A percentile compares a stretch with the other conserved stretches of the same genome.
Conservation (phyloP, 2,888 invertebrate genomes). For the Timema cristinae region DNA sequence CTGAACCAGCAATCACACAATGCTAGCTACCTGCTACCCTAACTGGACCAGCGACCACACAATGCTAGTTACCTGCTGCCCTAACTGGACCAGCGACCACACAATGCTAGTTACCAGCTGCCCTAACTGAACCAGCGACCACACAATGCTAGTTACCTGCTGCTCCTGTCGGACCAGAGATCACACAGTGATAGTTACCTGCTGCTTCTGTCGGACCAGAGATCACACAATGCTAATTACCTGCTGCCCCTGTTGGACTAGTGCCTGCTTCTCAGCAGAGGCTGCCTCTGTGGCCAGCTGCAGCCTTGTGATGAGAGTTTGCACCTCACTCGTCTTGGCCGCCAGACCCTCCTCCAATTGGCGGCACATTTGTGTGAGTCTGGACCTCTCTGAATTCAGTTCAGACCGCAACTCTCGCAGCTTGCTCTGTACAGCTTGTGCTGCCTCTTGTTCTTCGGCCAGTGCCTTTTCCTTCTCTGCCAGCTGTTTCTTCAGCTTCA, state of each 20-base stretch:
- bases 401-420: conserved; percentile 71
- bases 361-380: conserved; percentile 51
- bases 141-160: too few relatives aligned
- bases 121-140: too few relatives aligned
- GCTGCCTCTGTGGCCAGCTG: conserved; percentile 55
- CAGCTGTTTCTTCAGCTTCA: conserved; percentile 81
- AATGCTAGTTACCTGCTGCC: too few relatives aligned
- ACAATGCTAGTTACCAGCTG: too few relatives aligned
- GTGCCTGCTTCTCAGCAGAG: conserved; percentile 57
- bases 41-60: too few relatives aligned
- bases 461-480: conserved; percentile 80
- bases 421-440: conserved; percentile 70
- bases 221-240: too few relatives aligned
- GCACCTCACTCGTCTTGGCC: conserved; percentile 56
- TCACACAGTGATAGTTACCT: too few relatives aligned
- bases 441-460: conserved; percentile 69
- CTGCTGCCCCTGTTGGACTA: conserved; percentile 44
- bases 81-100: too few relatives aligned
- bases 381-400: conserved; percentile 62
- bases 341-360: conserved; percentile 55
- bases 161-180: too few relatives aligned
- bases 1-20: too few relatives aligned
- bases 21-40: too few relatives aligned
- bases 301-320: conserved; percentile 58
- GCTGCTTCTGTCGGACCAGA: too few relatives aligned